phyloP scores from a whole-genome alignment of 2,888 invertebrate genomes.

The Lingula anatina region DNA sequence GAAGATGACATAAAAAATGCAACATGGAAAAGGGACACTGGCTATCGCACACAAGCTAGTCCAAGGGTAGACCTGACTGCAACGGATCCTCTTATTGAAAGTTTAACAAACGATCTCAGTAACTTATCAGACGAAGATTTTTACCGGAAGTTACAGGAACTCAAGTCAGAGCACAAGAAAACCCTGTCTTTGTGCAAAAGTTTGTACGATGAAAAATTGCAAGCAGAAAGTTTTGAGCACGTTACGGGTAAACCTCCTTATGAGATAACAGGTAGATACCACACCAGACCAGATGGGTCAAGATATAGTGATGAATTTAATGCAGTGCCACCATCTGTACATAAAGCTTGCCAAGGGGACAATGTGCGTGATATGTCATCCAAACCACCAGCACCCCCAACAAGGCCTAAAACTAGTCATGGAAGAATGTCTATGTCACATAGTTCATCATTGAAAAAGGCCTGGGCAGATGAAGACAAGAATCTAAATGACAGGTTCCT shows the following conservation, averaged over 20 bases:
- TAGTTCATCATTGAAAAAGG: not conserved
- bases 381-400: slow-evolving; percentile 13
- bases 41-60: slow-evolving; percentile 11
- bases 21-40: not conserved
- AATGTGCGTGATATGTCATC: slow-evolving; percentile 11
- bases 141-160: slow-evolving; percentile 33
- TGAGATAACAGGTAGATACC: too few species aligned
- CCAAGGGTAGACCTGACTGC: too few species aligned
- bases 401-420: not conserved
- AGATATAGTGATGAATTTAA: not conserved
- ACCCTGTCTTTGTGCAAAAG: slow-evolving; percentile 39
- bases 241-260: too few species aligned
- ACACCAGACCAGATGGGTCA: too few species aligned
- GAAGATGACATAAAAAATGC: too few species aligned
- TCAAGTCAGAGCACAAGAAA: slow-evolving; percentile 45
- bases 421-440: not conserved
- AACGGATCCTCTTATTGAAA: slow-evolving; percentile 4
- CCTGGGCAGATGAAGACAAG: not conserved
- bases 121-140: slow-evolving; percentile 40
- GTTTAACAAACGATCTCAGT: slow-evolving; percentile 18
- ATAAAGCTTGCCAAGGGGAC: too few species aligned
- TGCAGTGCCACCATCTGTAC: not conserved
- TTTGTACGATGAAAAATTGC: slow-evolving; percentile 36
- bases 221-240: not conserved
- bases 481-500: not conserved